These are phyloP conservation scores for Troides oblongomaculatus DNA, from an alignment of 2,888 invertebrate genomes.

Conservation along the genomic window DNA sequence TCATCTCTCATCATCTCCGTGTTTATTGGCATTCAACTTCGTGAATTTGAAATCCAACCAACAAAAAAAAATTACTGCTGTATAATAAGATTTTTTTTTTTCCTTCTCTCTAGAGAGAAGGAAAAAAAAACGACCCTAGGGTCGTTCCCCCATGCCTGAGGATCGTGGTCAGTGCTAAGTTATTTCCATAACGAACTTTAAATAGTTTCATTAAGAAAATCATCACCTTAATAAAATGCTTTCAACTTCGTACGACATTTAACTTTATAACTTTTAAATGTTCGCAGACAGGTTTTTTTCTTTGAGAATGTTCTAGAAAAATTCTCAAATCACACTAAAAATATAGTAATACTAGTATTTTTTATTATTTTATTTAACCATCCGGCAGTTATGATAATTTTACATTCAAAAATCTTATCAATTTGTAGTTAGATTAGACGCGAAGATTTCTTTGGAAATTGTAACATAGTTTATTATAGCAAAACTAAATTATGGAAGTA, in stretches of 20 bases:
- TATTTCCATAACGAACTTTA: too few relatives aligned
- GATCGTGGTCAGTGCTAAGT: too few relatives aligned
- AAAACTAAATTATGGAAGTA: neutral
- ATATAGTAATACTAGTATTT: neutral
- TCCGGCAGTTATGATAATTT: conserved; percentile 4
- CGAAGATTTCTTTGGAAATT: neutral
- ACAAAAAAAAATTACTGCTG: too few relatives aligned
- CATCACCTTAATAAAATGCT: neutral
- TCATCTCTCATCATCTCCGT: too few relatives aligned
- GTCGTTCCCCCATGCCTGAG: too few relatives aligned
- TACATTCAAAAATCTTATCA: neutral
- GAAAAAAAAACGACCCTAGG: too few relatives aligned
- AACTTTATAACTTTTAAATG: neutral
- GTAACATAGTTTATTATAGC: neutral
- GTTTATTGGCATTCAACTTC: too few relatives aligned
- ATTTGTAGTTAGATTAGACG: conserved; percentile 7
- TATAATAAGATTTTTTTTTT: too few relatives aligned
- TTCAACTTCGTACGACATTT: neutral
- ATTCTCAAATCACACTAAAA: neutral
- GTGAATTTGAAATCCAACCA: too few relatives aligned
- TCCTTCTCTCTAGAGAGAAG: too few relatives aligned
- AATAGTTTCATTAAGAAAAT: too few relatives aligned
- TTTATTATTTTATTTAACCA: neutral
- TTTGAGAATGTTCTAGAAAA: neutral
- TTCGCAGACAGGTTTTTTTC: neutral